These are phyloP conservation scores for Antheraea mylitta DNA, from an alignment of 1,140 invertebrate species.

Conservation along the genomic window DNA sequence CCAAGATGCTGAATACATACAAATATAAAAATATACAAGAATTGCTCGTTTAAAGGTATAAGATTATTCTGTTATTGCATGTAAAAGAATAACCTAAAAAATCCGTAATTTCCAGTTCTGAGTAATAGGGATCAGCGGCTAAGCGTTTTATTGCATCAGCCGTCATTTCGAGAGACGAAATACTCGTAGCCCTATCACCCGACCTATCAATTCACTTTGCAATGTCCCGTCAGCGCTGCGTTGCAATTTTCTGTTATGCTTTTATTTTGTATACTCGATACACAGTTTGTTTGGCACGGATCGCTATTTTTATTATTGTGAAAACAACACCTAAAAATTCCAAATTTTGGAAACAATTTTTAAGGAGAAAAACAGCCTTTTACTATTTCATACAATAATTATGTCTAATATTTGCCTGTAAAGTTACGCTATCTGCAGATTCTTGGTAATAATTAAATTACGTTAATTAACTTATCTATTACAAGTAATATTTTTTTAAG, in stretches of 20 bases:
- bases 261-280: neutral
- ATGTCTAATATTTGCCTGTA: too few relatives aligned
- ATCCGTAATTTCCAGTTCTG: neutral
- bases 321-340: neutral
- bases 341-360: too few relatives aligned
- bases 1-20: too few relatives aligned
- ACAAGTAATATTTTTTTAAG: too few relatives aligned
- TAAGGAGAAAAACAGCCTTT: too few relatives aligned
- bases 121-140: neutral
- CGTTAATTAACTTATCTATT: too few relatives aligned
- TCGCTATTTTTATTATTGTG: neutral
- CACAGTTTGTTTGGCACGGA: neutral
- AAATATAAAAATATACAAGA: too few relatives aligned
- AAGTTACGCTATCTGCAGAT: too few relatives aligned
- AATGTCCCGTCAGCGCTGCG: neutral
- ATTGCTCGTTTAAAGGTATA: too few relatives aligned
- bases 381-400: too few relatives aligned
- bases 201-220: conserved; percentile 2
- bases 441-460: too few relatives aligned
- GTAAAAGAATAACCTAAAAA: neutral
- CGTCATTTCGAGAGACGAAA: neutral
- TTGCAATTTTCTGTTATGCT: neutral
- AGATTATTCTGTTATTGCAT: too few relatives aligned
- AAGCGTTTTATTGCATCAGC: neutral
- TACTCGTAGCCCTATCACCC: neutral